Evolutionary conservation across 1,140 invertebrate genomes (phyloP), one percentile per base, ranked within the genome.

Genomic region (Calliopsis andreniformis): DNA sequence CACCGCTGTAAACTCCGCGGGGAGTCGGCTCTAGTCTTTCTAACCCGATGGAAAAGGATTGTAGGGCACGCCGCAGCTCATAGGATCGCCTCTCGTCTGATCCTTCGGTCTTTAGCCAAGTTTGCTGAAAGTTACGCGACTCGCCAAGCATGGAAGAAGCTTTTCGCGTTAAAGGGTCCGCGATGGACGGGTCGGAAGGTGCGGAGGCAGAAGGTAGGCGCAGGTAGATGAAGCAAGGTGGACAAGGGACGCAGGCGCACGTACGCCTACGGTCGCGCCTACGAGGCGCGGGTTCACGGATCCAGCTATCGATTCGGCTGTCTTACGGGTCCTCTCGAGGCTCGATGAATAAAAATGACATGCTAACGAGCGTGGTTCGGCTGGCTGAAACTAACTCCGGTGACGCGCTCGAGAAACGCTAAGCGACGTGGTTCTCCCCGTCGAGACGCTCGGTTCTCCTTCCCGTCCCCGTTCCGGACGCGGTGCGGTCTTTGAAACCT

Each of bases 261-360:
- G 4, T 39, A 39, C 35, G 14, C 14, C 35, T 39, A 39, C 35
- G 69, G 69, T 63, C 69, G 69, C 70, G 71, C 71, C 71, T 75
- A 67, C 71, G 62, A 66, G 71, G 63, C 51, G 35, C 20, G 14
- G 62, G 62, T 45, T 45, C 35, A 28, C 45, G 71, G 62, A 75
- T 75, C 71, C 71, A 75, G 71, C 39, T 75, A 75, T 75, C 71
- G 71, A 75, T 75, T 75, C 62, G 62, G 62, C 49, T 73, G 71
- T 73, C 71, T 66, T 66, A 66, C 71, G 45, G 71, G 62, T 75
- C 71, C 71, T 66, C 62, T 67, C 71, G 71, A 67, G 62, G 51
- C 71, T 55, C 71, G 71, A 75, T 75, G 71, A 75, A 75, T 75
- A 75, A 75, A 75, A 75, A 75, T 75, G 71, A 75, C 62, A 75